Evolutionary conservation across 2,888 invertebrate species (phyloP), one percentile per base, ranked within the genome.

Genomic region (Steinernema hermaphroditum): DNA sequence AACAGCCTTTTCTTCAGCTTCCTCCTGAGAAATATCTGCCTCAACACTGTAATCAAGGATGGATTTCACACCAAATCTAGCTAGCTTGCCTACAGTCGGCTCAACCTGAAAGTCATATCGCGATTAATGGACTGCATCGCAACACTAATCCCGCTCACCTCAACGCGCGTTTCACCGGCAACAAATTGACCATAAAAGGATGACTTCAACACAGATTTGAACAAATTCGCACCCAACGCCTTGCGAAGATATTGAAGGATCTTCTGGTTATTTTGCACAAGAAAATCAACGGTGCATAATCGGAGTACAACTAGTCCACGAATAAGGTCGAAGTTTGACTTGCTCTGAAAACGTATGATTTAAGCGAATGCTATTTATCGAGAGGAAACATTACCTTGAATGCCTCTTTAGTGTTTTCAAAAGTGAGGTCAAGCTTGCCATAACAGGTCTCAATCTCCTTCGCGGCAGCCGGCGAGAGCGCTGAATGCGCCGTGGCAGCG

Each of bases 131-230:
- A n/a, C n/a, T n/a, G n/a, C n/a, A n/a, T n/a, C n/a, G n/a, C n/a
- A n/a, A 16, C 16, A 50, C 1, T 70, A 70, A 2, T 14, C 34
- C 22, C n/a, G 70, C 69, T 50, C 16, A 85, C 85, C 76, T 86
- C 86, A 37, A 78, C 72, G 27, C 81, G 79, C 88, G 95, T 94
- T 74, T 89, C 88, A 19, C 98, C 98, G 70, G 96, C 98, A 71
- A 99, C 98, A 89, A 98, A 98, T 89, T 98, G 98, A 9, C 97
- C 98, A 89, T 97, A 98, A 89, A 98, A 96, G 29, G 97, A 94
- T 62, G 91, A 90, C 88, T 94, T 94, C 95, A 98, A 96, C 29
- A 82, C 34, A 27, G 43, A 68, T 49, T 77, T 76, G 73, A 82
- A 82, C 12, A 82, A 68, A 16, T 43, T 71, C 37, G 74, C 50